A percentile compares a stretch with the other conserved stretches of the same genome.
phyloP scores from a whole-genome alignment of 2,888 invertebrate genomes.

The Nymphalis polychloros region DNA sequence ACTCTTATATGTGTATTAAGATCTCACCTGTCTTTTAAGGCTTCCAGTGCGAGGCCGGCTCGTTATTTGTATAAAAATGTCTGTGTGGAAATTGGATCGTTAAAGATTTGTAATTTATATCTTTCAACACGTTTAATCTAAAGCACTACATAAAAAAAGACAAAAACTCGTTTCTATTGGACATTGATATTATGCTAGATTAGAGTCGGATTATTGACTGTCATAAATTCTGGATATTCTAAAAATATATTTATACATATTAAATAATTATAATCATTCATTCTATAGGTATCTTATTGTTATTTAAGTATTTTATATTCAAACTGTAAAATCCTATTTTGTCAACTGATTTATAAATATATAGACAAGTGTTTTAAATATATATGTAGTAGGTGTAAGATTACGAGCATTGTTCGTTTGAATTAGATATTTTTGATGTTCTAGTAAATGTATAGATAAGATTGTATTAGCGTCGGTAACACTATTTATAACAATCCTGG shows the following conservation, averaged over 20 bases:
- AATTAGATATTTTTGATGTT: slow-evolving; percentile 13
- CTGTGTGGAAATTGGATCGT: slow-evolving; percentile 15
- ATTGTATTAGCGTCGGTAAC: slow-evolving; percentile 1
- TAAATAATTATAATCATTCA: slow-evolving; percentile 1
- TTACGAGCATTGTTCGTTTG: background rate
- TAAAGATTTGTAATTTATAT: slow-evolving; percentile 25
- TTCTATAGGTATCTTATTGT: slow-evolving; percentile 2
- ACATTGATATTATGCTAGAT: background rate
- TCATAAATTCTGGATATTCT: background rate
- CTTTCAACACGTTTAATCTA: slow-evolving; percentile 18
- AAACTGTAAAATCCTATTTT: slow-evolving; percentile 1
- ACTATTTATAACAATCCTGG: background rate
- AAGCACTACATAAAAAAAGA: background rate
- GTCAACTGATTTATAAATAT: slow-evolving; percentile 1
- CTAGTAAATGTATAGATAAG: slow-evolving; percentile 3
- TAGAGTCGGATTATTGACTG: slow-evolving; percentile 1
- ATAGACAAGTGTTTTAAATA: background rate
- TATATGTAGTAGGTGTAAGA: background rate
- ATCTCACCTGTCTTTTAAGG: slow-evolving; percentile 22
- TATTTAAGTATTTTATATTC: slow-evolving; percentile 5
- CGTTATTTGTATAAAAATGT: slow-evolving; percentile 12
- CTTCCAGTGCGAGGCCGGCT: slow-evolving; percentile 27
- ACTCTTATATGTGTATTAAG: slow-evolving; percentile 4
- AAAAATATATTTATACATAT: background rate
- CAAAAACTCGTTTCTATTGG: background rate